A percentile compares a stretch with the other conserved stretches of the same genome.
phyloP scores from a whole-genome alignment of 2,888 invertebrate species.

The Parelbella ahira region DNA sequence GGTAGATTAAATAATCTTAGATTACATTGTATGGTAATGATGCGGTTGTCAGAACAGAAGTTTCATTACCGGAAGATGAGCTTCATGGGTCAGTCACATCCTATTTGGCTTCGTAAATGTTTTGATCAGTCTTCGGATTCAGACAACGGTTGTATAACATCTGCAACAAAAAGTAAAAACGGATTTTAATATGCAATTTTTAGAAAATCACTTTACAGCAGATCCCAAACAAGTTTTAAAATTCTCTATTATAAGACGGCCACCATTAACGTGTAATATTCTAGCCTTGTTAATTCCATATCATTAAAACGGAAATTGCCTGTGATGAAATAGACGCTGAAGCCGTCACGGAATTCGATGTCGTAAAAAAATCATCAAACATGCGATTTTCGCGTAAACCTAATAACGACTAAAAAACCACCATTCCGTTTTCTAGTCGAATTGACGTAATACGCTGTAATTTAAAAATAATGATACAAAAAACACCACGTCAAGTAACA shows the following conservation, averaged over 20 bases:
- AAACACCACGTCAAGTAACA: conserved; percentile 59
- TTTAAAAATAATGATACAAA: conserved; percentile 73
- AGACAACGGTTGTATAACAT: conserved; percentile 54
- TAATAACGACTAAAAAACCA: conserved; percentile 50
- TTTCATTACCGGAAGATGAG: conserved; percentile 48
- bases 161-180: conserved; percentile 62
- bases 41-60: conserved; percentile 16
- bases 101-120: conserved; percentile 55
- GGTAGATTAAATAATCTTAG: conserved; percentile 12
- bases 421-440: conserved; percentile 58
- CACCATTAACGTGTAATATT: conserved; percentile 15
- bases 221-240: conserved; percentile 35
- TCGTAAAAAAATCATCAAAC: conserved; percentile 53
- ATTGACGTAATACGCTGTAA: conserved; percentile 71
- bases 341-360: conserved; percentile 38
- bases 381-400: conserved; percentile 63
- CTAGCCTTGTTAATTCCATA: conserved; percentile 34
- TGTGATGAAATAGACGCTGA: conserved; percentile 50
- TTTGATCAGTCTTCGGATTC: conserved; percentile 70
- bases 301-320: conserved; percentile 52
- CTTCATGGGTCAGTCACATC: conserved; percentile 65
- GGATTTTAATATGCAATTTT: conserved; percentile 46
- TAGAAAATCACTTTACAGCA: conserved; percentile 37
- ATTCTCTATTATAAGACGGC: conserved; percentile 3
- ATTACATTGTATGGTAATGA: conserved; percentile 23